phyloP scores from a whole-genome alignment of 2,113 vertebrate species.

The Brachyhypopomus occidentalis region DNA sequence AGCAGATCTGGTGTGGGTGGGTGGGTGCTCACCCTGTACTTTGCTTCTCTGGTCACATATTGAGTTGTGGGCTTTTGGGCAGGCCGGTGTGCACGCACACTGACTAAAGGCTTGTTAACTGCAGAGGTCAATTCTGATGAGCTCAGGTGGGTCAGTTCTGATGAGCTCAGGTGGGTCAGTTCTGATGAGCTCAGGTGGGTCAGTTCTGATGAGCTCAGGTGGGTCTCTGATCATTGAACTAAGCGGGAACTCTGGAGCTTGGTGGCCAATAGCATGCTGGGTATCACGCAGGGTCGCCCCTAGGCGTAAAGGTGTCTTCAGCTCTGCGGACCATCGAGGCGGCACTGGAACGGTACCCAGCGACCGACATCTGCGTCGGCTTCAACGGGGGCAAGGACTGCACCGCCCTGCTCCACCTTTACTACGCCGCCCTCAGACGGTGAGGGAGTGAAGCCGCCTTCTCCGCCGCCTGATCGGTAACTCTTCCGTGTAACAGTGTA shows the following conservation, averaged over 20 bases:
- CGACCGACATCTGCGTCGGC: constrained; percentile 84
- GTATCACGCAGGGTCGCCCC: constrained; percentile 73
- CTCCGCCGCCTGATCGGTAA: neutral
- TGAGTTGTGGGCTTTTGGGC: constrained; percentile 30
- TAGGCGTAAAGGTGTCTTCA: constrained; percentile 84
- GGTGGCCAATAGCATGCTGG: neutral
- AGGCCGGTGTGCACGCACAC: neutral
- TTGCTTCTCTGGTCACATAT: neutral
- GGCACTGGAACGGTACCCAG: constrained; percentile 80
- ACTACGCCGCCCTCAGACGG: constrained; percentile 85
- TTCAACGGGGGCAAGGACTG: constrained; percentile 99
- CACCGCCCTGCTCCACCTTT: constrained; percentile 90
- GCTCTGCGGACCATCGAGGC: constrained; percentile 83
- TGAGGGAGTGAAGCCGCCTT: constrained; percentile 57
- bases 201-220: too few relatives aligned
- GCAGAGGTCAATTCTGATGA: constrained; percentile 15
- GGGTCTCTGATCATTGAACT: too few relatives aligned
- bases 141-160: too few relatives aligned
- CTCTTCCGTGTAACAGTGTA: too few relatives aligned
- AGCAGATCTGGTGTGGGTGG: too few relatives aligned
- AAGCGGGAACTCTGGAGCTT: too few relatives aligned
- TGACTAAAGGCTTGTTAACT: constrained; percentile 11
- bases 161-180: too few relatives aligned
- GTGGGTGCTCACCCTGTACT: too few relatives aligned
- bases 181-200: too few relatives aligned